Percentiles rank a stretch among this genome's conserved stretches.
These are phyloP conservation scores for Ciona savignyi DNA, from an alignment of 23 tunicate genomes.

Conservation along the genomic window DNA sequence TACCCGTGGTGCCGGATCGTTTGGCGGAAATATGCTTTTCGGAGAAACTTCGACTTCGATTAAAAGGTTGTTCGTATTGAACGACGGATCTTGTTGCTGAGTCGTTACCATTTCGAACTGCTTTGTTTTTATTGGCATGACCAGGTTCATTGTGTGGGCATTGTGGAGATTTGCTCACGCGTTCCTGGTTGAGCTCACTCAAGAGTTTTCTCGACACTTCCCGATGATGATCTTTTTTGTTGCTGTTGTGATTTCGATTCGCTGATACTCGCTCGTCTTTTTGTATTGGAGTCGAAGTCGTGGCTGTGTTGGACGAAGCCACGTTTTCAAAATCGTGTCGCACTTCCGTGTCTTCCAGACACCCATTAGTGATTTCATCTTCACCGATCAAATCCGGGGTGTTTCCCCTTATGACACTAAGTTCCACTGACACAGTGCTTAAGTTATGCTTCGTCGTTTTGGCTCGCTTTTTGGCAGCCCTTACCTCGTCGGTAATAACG, in stretches of 20 bases:
- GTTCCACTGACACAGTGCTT: conserved; percentile 19
- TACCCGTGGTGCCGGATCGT: background rate
- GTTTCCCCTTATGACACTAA: conserved; percentile 16
- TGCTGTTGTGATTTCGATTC: background rate
- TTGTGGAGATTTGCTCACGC: background rate
- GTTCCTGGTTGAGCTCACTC: background rate
- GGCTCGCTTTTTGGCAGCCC: conserved; percentile 13
- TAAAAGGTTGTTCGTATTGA: too few species aligned
- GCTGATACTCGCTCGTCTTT: too few species aligned
- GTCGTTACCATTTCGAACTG: too few species aligned
- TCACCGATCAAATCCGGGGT: conserved; percentile 16
- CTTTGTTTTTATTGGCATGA: background rate
- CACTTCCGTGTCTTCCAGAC: conserved; percentile 1
- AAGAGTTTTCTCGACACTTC: background rate
- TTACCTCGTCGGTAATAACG: conserved; percentile 21
- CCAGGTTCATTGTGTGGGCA: background rate
- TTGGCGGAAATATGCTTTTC: conserved; percentile 5
- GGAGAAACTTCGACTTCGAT: conserved; percentile 14
- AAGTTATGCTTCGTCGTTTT: conserved; percentile 3
- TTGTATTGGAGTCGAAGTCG: conserved; percentile 1
- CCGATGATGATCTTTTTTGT: background rate
- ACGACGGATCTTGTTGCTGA: too few species aligned
- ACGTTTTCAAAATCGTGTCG: background rate
- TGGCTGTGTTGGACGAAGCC: background rate
- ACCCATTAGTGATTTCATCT: conserved; percentile 1